A percentile compares a stretch with the other conserved stretches of the same genome.
These are phyloP conservation scores for Pyxicephalus adspersus DNA, from an alignment of 2,113 vertebrate genomes.

Conservation along the genomic window DNA sequence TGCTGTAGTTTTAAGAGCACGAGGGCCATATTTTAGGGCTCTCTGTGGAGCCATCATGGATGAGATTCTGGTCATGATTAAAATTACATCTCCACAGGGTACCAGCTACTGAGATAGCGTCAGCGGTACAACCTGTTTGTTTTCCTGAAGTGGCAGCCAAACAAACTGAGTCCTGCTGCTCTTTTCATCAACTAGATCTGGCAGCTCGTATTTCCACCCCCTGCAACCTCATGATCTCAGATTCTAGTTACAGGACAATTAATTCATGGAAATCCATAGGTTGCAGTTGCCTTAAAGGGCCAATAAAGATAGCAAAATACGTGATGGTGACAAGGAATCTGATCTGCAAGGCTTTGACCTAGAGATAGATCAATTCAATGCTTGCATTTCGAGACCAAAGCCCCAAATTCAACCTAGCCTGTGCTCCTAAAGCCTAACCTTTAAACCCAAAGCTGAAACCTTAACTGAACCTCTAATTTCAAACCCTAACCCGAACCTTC, in stretches of 20 bases:
- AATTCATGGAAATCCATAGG: not conserved
- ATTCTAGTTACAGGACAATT: slow-evolving; percentile 9
- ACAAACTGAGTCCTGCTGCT: not conserved
- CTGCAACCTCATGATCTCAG: slow-evolving; percentile 6
- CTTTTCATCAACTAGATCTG: slow-evolving; percentile 37
- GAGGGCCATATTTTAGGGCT: not conserved
- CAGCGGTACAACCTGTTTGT: not conserved
- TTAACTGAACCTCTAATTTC: no score
- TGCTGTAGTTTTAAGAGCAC: not conserved
- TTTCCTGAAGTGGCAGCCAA: not conserved
- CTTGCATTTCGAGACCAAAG: no score
- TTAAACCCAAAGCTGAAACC: no score
- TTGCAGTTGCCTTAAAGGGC: not conserved
- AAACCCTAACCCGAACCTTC: no score
- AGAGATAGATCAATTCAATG: no score
- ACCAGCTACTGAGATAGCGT: slow-evolving; percentile 7
- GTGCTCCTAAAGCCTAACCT: no score
- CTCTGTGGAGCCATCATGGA: not conserved
- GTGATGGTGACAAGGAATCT: no score
- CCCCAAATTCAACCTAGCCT: no score
- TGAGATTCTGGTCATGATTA: not conserved
- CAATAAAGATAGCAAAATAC: not conserved
- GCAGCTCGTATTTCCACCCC: slow-evolving; percentile 3
- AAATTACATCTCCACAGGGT: not conserved
- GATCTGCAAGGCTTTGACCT: no score